Evolutionary conservation across 1,140 invertebrate genomes (phyloP).

Genomic region (Hyles euphorbiae): DNA sequence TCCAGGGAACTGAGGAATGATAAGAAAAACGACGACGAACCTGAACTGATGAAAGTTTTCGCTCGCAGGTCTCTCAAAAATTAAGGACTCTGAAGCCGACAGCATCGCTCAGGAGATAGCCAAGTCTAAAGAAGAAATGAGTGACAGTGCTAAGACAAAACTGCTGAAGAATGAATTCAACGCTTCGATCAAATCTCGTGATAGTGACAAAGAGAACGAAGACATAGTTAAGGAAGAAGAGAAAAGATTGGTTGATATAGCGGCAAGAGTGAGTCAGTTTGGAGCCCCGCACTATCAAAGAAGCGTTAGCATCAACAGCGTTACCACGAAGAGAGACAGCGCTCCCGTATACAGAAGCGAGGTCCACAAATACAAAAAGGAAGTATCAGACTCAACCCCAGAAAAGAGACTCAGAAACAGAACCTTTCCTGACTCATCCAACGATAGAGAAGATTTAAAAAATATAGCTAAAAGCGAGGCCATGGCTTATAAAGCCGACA

Average conservation of each 20-base stretch:
- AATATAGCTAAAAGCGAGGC: slow-evolving; percentile 62
- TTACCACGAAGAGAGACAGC: slow-evolving; percentile 56
- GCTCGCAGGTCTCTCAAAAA: slow-evolving; percentile 84
- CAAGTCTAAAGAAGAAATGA: slow-evolving; percentile 50
- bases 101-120: slow-evolving; percentile 75
- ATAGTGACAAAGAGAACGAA: slow-evolving; percentile 83
- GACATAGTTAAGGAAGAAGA: slow-evolving; percentile 50
- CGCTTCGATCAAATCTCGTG: slow-evolving; percentile 75
- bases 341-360: slow-evolving; percentile 55
- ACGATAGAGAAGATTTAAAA: slow-evolving; percentile 67
- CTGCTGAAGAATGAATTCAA: slow-evolving; percentile 68
- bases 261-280: slow-evolving; percentile 61
- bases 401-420: slow-evolving; percentile 70
- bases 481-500: slow-evolving; percentile 64
- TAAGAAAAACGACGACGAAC: slow-evolving; percentile 79
- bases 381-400: slow-evolving; percentile 71
- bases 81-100: slow-evolving; percentile 82
- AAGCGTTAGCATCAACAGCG: slow-evolving; percentile 63
- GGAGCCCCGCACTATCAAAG: slow-evolving; percentile 58
- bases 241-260: slow-evolving; percentile 66
- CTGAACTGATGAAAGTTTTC: slow-evolving; percentile 88
- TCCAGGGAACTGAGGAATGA: slow-evolving; percentile 55
- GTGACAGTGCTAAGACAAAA: slow-evolving; percentile 36
- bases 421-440: slow-evolving; percentile 70
- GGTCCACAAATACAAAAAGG: slow-evolving; percentile 70